Conservation (phyloP, 2,113 vertebrate species). For the Solea solea region DNA sequence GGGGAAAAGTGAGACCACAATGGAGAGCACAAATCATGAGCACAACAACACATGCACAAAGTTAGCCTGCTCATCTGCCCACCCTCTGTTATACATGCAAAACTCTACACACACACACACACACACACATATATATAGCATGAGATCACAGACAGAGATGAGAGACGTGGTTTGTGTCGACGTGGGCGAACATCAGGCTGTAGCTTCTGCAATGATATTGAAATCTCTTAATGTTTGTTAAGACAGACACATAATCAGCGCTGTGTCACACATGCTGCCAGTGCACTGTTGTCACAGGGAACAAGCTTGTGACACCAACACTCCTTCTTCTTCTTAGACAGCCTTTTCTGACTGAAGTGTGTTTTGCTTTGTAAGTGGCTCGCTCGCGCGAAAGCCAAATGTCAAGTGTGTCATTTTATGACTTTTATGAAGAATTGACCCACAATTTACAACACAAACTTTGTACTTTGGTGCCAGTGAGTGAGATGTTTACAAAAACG, state of each 20-base stretch:
- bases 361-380: too few relatives aligned
- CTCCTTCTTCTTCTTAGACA: too few relatives aligned
- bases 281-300: too few relatives aligned
- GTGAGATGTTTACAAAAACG: background rate
- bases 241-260: too few relatives aligned
- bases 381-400: too few relatives aligned
- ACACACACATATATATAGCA: background rate
- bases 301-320: too few relatives aligned
- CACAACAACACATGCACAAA: slow-evolving; percentile 18
- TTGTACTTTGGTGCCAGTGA: too few relatives aligned
- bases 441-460: background rate
- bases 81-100: slow-evolving; percentile 27
- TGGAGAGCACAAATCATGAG: background rate
- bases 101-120: background rate
- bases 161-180: slow-evolving; percentile 48
- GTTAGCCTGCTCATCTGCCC: background rate
- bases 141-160: slow-evolving; percentile 16
- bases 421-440: too few relatives aligned
- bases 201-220: background rate
- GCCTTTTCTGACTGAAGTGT: too few relatives aligned
- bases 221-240: background rate
- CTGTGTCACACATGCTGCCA: too few relatives aligned
- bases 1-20: slow-evolving; percentile 1
- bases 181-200: slow-evolving; percentile 18
- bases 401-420: too few relatives aligned